These are phyloP conservation scores for Sphinx pinastri DNA, from an alignment of 2,888 invertebrate genomes.

Conservation along the genomic window DNA sequence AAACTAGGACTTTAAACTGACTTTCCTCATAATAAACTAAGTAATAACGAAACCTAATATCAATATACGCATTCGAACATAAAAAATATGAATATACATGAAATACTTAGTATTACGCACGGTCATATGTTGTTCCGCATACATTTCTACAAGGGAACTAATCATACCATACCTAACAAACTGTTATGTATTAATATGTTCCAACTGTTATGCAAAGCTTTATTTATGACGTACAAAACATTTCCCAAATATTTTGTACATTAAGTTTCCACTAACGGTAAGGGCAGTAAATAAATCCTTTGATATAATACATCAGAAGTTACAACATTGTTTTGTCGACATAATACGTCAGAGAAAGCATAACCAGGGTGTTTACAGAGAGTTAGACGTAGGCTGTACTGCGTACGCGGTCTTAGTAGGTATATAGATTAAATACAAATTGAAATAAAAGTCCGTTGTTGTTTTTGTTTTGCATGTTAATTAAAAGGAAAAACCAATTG, in stretches of 20 bases:
- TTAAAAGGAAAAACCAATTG: not conserved
- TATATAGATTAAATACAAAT: not conserved
- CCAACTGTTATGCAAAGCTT: too few species aligned
- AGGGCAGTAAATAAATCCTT: too few species aligned
- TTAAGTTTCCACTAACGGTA: too few species aligned
- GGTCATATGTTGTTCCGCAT: not conserved
- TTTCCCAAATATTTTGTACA: too few species aligned
- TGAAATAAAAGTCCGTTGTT: not conserved
- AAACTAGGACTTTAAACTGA: not conserved
- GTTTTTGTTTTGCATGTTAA: not conserved
- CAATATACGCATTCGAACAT: not conserved
- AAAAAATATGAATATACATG: not conserved
- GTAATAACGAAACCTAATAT: not conserved
- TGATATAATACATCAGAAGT: too few species aligned
- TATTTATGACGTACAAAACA: too few species aligned
- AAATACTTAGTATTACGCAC: constrained; percentile 4
- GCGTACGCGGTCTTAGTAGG: not conserved
- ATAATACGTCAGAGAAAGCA: not conserved
- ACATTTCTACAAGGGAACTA: not conserved
- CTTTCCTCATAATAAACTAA: not conserved
- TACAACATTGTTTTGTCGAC: too few species aligned
- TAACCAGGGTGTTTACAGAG: not conserved
- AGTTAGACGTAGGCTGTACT: not conserved
- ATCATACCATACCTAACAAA: not conserved
- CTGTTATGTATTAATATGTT: not conserved